Conservation (phyloP, 2,113 vertebrate genomes). For the Aythya baeri region DNA sequence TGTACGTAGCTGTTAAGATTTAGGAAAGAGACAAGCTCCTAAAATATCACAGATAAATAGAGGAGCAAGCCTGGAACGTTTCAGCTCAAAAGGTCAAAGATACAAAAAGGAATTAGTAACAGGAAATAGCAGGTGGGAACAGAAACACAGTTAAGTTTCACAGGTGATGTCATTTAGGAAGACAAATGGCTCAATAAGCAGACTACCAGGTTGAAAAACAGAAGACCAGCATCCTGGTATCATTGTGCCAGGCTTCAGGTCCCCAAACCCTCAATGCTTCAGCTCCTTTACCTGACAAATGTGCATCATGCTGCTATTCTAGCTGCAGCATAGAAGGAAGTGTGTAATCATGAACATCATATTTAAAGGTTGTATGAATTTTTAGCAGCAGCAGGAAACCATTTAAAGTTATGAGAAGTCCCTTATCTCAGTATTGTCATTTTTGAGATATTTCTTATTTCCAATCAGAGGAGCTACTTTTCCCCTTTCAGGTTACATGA, state of each 20-base stretch:
- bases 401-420: neutral
- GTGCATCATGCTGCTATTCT: neutral
- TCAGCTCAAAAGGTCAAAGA: neutral
- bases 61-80: neutral
- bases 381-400: neutral
- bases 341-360: neutral
- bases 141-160: neutral
- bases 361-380: neutral
- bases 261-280: neutral
- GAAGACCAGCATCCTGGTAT: neutral
- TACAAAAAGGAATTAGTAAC: neutral
- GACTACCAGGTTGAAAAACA: neutral
- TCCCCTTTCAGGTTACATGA: neutral
- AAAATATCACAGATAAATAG: constrained; percentile 25
- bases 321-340: neutral
- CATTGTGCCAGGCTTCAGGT: neutral
- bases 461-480: neutral
- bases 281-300: neutral
- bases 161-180: neutral
- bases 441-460: neutral
- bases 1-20: neutral
- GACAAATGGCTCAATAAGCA: neutral
- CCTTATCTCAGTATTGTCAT: neutral
- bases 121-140: neutral
- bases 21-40: neutral